Evolutionary conservation across 2,113 vertebrate genomes (phyloP), one percentile per base, ranked within the genome.

Genomic region (Craseonycteris thonglongyai): DNA sequence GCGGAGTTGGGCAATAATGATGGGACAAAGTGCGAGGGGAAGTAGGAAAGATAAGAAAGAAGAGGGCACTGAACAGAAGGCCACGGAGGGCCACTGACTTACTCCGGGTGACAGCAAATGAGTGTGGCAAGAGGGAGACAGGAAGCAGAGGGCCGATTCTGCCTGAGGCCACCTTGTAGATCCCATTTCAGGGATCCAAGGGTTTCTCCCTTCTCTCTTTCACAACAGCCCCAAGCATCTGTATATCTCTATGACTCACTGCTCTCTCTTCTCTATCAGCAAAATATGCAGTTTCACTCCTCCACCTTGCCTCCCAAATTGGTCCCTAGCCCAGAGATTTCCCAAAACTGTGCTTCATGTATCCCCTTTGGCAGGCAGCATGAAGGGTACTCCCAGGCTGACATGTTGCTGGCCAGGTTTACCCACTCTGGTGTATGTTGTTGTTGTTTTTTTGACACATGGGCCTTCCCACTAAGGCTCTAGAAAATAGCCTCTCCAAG

Each of bases 251-350:
- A 38, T 92, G 86, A 93, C 66, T 94, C 86, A 95, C 61, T 22
- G 7, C 33, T 95, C 63, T 79, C 83, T 88, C 90, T 58, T 75
- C 90, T 78, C 69, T 94, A 81, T 82, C 84, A 79, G 76, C 81
- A 93, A 94, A 91, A 66, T 63, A 90, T 47, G 47, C 40, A 65
- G 40, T 86, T 90, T 85, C 33, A 82, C 56, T 93, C 87, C 74
- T 86, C 88, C 49, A 68, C 84, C 66, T 95, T 88, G 72, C 49
- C 66, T 94, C 66, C 51, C n/a, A 88, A 75, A 59, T 94, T 78
- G 78, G 47, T 96, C 35, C 35, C 56, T 85, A 91, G 68, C 71
- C 89, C 90, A 91, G 89, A 93, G 47, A 88, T 86, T 91, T 94
- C 92, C 83, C 68, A 95, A 56, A 95, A 78, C 75, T 56, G 2